phyloP scores from a whole-genome alignment of 1,140 invertebrate species.

The Cecropterus lyciades region DNA sequence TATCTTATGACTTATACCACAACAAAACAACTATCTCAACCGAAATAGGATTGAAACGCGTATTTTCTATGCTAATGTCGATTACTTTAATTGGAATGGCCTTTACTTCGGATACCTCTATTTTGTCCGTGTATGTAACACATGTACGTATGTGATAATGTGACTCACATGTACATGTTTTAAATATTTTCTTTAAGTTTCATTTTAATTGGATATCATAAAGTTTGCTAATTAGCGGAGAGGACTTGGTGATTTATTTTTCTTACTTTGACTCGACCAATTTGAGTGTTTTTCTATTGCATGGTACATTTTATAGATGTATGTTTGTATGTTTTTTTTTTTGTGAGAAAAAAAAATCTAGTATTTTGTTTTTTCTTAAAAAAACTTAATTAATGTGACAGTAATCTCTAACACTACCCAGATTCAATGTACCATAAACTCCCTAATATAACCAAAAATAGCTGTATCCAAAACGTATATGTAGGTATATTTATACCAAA shows the following conservation, averaged over 20 bases:
- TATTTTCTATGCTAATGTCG: slow-evolving; percentile 59
- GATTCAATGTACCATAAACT: too few relatives aligned
- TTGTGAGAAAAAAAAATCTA: too few relatives aligned
- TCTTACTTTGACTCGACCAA: slow-evolving; percentile 30
- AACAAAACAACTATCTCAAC: slow-evolving; percentile 28
- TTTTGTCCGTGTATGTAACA: too few relatives aligned
- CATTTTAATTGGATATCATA: slow-evolving; percentile 41
- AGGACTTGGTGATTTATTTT: slow-evolving; percentile 44
- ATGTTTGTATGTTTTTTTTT: neutral
- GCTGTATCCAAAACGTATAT: too few relatives aligned
- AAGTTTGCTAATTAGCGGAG: slow-evolving; percentile 50
- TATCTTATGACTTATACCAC: slow-evolving; percentile 36
- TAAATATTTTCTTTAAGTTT: slow-evolving; percentile 34
- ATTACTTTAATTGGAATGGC: slow-evolving; percentile 58
- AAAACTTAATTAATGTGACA: too few relatives aligned
- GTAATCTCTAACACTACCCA: too few relatives aligned
- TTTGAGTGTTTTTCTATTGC: slow-evolving; percentile 16
- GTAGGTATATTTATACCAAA: too few relatives aligned
- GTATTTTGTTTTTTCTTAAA: too few relatives aligned
- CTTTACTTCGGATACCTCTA: slow-evolving; percentile 40
- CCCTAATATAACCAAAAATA: too few relatives aligned
- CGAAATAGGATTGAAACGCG: slow-evolving; percentile 45
- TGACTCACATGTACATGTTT: slow-evolving; percentile 9
- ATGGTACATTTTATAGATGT: neutral
- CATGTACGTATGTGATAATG: slow-evolving; percentile 17